Evolutionary conservation across 2,113 vertebrate species (phyloP).

Genomic region (Rhinogobius similis): DNA sequence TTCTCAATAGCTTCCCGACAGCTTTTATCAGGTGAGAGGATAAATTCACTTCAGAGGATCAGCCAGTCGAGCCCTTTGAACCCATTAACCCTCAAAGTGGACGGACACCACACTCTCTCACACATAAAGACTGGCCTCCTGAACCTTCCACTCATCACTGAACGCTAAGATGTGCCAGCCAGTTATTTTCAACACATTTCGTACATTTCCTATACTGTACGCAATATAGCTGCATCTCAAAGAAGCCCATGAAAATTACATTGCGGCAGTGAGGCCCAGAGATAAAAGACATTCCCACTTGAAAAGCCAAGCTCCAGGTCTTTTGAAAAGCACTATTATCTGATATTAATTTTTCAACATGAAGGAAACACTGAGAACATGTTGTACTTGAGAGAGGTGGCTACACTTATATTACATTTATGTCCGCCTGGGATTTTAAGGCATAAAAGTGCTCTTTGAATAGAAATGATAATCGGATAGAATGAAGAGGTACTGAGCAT

Average conservation of each 20-base stretch:
- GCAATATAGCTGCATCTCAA: background rate
- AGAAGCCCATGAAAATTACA: constrained; percentile 19
- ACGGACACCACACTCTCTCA: constrained; percentile 1
- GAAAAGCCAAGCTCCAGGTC: constrained; percentile 19
- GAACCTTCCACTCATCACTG: background rate
- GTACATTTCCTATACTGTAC: background rate
- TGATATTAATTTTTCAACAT: constrained; percentile 34
- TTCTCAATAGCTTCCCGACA: constrained; percentile 16
- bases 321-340: background rate
- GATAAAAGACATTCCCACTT: constrained; percentile 34
- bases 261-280: background rate
- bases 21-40: constrained; percentile 13
- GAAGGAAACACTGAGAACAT: constrained; percentile 33
- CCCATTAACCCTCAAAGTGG: constrained; percentile 44
- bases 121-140: background rate
- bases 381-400: constrained; percentile 14
- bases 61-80: constrained; percentile 31
- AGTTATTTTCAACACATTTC: constrained; percentile 7
- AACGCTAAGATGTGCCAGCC: background rate
- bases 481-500: constrained; percentile 3
- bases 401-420: constrained; percentile 11
- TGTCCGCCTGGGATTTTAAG: constrained; percentile 6
- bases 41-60: constrained; percentile 24
- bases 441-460: constrained; percentile 8
- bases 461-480: background rate